These are phyloP conservation scores for Aethes cnicana DNA, from an alignment of 2,888 invertebrate species.

Conservation along the genomic window DNA sequence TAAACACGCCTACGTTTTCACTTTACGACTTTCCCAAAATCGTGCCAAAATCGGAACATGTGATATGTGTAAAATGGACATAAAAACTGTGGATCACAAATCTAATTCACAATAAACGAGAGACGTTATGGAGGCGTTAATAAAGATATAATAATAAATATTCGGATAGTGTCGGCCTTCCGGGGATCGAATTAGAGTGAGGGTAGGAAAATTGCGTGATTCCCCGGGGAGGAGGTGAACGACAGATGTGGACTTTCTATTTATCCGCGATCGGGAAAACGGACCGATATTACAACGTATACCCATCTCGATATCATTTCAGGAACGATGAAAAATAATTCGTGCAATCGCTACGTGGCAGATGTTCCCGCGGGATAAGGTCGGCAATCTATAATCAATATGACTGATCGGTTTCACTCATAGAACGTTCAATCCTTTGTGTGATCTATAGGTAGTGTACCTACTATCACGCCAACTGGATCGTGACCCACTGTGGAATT, in stretches of 20 bases:
- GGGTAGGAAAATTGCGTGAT: conserved; percentile 78
- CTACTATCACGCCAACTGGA: too few species aligned
- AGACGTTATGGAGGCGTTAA: conserved; percentile 68
- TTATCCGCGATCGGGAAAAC: conserved; percentile 73
- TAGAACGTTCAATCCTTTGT: too few species aligned
- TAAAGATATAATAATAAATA: conserved; percentile 82
- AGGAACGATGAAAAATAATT: conserved; percentile 37
- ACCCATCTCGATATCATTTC: conserved; percentile 45
- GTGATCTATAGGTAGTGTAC: too few species aligned
- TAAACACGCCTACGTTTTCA: conserved; percentile 3
- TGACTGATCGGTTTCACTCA: too few species aligned
- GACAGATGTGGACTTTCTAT: conserved; percentile 77
- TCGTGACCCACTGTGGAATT: too few species aligned
- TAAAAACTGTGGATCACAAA: conserved; percentile 64
- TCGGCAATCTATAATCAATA: conserved; percentile 4
- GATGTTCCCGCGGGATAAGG: conserved; percentile 38
- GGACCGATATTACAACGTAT: conserved; percentile 50
- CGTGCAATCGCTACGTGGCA: conserved; percentile 39
- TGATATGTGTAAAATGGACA: conserved; percentile 56
- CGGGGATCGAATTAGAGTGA: conserved; percentile 77
- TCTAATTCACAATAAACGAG: conserved; percentile 67
- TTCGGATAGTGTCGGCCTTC: conserved; percentile 66
- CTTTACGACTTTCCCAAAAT: conserved; percentile 13
- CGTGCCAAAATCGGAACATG: conserved; percentile 30
- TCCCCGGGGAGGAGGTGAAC: conserved; percentile 70